A percentile compares a stretch with the other conserved stretches of the same genome.
Conservation (phyloP, 1,140 invertebrate genomes). For the Leucophenga varia region DNA sequence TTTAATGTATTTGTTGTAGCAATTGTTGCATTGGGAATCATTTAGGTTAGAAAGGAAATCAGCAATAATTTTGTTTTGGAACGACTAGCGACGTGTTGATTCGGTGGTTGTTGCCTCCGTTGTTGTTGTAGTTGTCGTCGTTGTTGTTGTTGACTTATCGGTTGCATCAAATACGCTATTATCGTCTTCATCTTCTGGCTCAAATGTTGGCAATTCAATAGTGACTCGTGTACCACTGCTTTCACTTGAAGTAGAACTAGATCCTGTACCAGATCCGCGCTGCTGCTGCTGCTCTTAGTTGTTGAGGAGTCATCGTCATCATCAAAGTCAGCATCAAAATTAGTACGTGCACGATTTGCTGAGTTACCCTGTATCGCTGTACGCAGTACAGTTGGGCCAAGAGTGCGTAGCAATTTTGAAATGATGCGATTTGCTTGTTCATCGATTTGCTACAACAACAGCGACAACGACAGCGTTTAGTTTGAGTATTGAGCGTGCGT, state of each 20-base stretch:
- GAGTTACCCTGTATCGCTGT: slow-evolving; percentile 50
- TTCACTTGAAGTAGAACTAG: slow-evolving; percentile 10
- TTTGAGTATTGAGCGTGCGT: neutral
- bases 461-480: too few relatives aligned
- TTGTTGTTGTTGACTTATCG: slow-evolving; percentile 13
- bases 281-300: slow-evolving; percentile 32
- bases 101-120: slow-evolving; percentile 41
- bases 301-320: slow-evolving; percentile 37
- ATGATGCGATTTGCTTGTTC: slow-evolving; percentile 73
- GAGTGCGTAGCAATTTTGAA: slow-evolving; percentile 65
- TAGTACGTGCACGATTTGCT: slow-evolving; percentile 44
- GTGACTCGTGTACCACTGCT: slow-evolving; percentile 46
- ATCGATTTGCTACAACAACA: slow-evolving; percentile 71
- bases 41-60: too few relatives aligned
- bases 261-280: slow-evolving; percentile 24
- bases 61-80: too few relatives aligned
- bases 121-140: slow-evolving; percentile 8
- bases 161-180: slow-evolving; percentile 26
- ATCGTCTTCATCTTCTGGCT: slow-evolving; percentile 56
- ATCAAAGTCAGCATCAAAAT: slow-evolving; percentile 52
- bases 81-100: too few relatives aligned
- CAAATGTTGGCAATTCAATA: slow-evolving; percentile 59
- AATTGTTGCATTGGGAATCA: neutral
- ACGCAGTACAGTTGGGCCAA: slow-evolving; percentile 67
- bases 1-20: neutral